Evolutionary conservation across 1,140 invertebrate genomes (phyloP), one percentile per base, ranked within the genome.

Genomic region (Amyelois transitella): DNA sequence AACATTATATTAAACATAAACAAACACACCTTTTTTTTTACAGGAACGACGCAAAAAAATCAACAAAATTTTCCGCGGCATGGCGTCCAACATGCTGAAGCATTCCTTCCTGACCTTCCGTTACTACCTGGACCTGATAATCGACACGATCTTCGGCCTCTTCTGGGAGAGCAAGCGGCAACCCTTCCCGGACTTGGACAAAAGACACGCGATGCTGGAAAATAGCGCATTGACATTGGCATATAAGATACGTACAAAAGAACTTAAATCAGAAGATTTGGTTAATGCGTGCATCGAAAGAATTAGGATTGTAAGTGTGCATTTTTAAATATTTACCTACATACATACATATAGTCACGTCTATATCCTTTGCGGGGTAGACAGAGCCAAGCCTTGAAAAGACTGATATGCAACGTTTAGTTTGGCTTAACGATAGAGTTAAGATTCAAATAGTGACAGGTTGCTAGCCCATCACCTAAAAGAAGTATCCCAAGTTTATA

Each of bases 251-350:
- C 90, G 91, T 58, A 90, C 90, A 28, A 90, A 89, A 51, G 76
- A 92, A 73, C 54, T 94, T 24, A 92, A 90, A 24, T 91, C 91
- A 28, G 93, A 93, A 72, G 90, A 93, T 65, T 90, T 97, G 8
- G 93, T 97, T 0, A 89, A 87, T 55, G 88, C 92, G 6, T 96
- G 93, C 73, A 94, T 96, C 58, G 91, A 94, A 45, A 89, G 96
- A 66, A 96, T 96, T 53, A 91, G 94, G 69, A 90, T 92, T 75
- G 93, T 97, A 59, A 76, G 78, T 70, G 7, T 43, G 21, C 18
- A 48, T 61, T 47, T 6, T 38, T 38, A n/a, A n/a, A n/a, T n/a
- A n/a, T n/a, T n/a, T n/a, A n/a, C n/a, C n/a, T n/a, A n/a, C n/a
- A n/a, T n/a, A n/a, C n/a, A n/a, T n/a, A n/a, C n/a, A n/a, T n/a